phyloP scores from a whole-genome alignment of 2,113 vertebrate genomes.

The Gnathonemus longibarbis region DNA sequence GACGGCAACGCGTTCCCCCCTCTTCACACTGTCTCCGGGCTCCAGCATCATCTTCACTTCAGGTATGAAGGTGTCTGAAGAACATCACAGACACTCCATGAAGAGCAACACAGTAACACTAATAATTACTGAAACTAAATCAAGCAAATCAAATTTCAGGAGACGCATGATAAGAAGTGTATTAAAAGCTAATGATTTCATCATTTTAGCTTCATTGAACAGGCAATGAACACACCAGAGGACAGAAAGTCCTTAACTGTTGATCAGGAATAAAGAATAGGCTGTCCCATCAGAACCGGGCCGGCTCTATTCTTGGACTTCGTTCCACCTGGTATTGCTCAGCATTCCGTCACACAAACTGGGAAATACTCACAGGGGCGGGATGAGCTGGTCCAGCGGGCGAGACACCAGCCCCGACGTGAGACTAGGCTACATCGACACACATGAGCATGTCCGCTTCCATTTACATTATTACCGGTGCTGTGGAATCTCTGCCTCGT shows the following conservation, averaged over 20 bases:
- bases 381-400: not conserved
- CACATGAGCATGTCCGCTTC: not conserved
- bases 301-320: slow-evolving; percentile 22
- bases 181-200: not conserved
- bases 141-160: not conserved
- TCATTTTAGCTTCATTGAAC: not conserved
- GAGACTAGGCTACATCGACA: not conserved
- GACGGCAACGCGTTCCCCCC: slow-evolving; percentile 46
- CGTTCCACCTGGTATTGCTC: slow-evolving; percentile 26
- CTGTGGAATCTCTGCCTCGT: not conserved
- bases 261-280: slow-evolving; percentile 35
- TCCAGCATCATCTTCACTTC: slow-evolving; percentile 35
- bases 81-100: not conserved
- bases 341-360: not conserved
- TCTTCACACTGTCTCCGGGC: slow-evolving; percentile 37
- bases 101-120: not conserved
- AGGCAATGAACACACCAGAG: slow-evolving; percentile 9
- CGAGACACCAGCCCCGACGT: not conserved
- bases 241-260: slow-evolving; percentile 41
- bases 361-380: slow-evolving; percentile 2
- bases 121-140: not conserved
- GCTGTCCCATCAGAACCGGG: slow-evolving; percentile 24
- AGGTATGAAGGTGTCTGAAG: slow-evolving; percentile 38
- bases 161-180: not conserved
- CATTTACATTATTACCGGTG: not conserved